Evolutionary conservation across 2,888 invertebrate genomes (phyloP).

Genomic region (Platycheirus rosarum): DNA sequence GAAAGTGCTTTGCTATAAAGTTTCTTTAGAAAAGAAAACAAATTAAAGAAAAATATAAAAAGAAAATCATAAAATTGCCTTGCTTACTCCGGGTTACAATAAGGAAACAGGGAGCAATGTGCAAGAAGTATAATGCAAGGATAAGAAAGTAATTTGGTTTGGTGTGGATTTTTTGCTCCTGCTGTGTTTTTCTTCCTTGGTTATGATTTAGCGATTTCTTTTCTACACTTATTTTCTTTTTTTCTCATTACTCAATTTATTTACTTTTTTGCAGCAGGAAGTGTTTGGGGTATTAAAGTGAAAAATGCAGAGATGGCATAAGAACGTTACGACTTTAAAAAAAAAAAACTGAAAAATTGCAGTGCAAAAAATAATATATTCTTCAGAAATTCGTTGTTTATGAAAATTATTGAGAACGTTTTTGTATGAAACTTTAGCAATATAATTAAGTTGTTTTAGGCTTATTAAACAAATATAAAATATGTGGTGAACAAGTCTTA

Average conservation of each 20-base stretch:
- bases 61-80: slow-evolving; percentile 18
- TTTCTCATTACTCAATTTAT: slow-evolving; percentile 47
- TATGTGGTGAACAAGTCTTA: too few species aligned
- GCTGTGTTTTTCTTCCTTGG: slow-evolving; percentile 33
- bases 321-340: too few species aligned
- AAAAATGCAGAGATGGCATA: neutral
- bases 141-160: slow-evolving; percentile 68
- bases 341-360: too few species aligned
- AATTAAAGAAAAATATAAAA: too few species aligned
- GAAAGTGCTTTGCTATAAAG: slow-evolving; percentile 12
- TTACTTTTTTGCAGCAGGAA: too few species aligned
- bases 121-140: slow-evolving; percentile 64
- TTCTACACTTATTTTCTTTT: slow-evolving; percentile 6
- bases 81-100: neutral
- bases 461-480: too few species aligned
- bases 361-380: too few species aligned
- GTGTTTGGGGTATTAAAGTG: neutral
- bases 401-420: too few species aligned
- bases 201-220: slow-evolving; percentile 56
- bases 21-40: slow-evolving; percentile 1
- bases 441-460: too few species aligned
- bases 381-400: too few species aligned
- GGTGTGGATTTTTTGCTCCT: slow-evolving; percentile 3
- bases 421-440: too few species aligned
- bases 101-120: slow-evolving; percentile 44